Base-by-base conservation (phyloP, 2,113 vertebrate genomes). In the Eurystomus gularis region DNA sequence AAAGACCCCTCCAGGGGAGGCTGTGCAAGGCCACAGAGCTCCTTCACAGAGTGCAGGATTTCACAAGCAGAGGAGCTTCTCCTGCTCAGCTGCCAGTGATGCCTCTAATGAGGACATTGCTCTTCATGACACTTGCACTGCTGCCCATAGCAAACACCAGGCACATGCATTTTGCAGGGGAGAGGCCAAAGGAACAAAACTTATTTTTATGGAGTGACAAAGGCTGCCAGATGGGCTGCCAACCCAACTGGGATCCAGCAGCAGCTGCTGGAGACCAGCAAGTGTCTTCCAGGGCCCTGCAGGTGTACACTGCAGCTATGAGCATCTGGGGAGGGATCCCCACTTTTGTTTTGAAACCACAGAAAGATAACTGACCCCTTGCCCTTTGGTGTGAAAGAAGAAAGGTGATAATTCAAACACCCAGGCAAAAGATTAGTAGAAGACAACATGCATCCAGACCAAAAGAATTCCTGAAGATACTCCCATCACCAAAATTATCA, bases 81-180 rank as follows among this genome's bases (percentile, higher is more conserved):
- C 61, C 8, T 1, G 48, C 40, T 65, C 13, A n/a, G 35, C 51
- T 94, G 37, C 37, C 24, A n/a, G 26, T 2, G 2, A 24, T 9
- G 6, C 51, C 25, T 75, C 71, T 71, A 42, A 39, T 18, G 42
- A 52, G 31, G 24, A 55, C 4, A 0, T 25, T 72, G 31, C 20
- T 46, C 24, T 29, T 40, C 2, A 0, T 1, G 16, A 23, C 23
- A 60, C 11, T 46, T 75, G 12, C 4, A 2, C 16, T 21, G 8
- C 2, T 12, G 25, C 37, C 66, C 15, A 13, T 4, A 48, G 60
- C 62, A 77, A 81, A 52, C 25, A 44, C 16, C 21, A 62, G 46
- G 31, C 3, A 0, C 3, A 25, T 0, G 0, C 18, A 10, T 51
- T 73, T 71, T 2, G 1, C 9, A 39, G n/a, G 4, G 10, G 21